Percentiles rank a stretch among this genome's conserved stretches.
These are phyloP conservation scores for Pocillopora meandrina DNA, from an alignment of 92 coral and sea anemone species.

Conservation along the genomic window DNA sequence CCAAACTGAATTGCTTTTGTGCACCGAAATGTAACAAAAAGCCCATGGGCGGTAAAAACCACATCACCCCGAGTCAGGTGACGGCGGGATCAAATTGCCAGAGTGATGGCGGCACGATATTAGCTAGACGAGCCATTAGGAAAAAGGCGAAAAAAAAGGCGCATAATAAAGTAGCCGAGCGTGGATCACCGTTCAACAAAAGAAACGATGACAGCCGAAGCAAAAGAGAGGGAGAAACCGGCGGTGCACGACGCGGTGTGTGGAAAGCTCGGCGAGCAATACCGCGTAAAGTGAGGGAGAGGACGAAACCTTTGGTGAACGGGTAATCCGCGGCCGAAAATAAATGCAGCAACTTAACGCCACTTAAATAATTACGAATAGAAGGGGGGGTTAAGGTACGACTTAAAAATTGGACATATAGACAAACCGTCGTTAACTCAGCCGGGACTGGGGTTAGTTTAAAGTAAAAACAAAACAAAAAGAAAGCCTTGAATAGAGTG, in stretches of 20 bases:
- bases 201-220: not conserved
- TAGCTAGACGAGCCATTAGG: slow-evolving; percentile 4
- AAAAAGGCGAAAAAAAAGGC: slow-evolving; percentile 32
- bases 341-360: slow-evolving; percentile 39
- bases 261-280: not conserved
- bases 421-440: slow-evolving; percentile 21
- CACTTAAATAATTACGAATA: slow-evolving; percentile 36
- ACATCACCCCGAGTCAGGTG: slow-evolving; percentile 32
- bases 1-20: slow-evolving; percentile 20
- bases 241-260: slow-evolving; percentile 30
- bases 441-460: slow-evolving; percentile 20
- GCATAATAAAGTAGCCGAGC: slow-evolving; percentile 19
- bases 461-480: slow-evolving; percentile 35
- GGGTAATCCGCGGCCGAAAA: slow-evolving; percentile 35
- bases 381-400: slow-evolving; percentile 24
- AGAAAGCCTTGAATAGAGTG: slow-evolving; percentile 33
- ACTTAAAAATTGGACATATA: slow-evolving; percentile 39
- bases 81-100: slow-evolving; percentile 30
- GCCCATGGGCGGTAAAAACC: not conserved
- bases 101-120: slow-evolving; percentile 30
- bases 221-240: slow-evolving; percentile 39
- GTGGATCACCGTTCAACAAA: slow-evolving; percentile 20
- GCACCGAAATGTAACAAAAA: not conserved
- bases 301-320: slow-evolving; percentile 23
- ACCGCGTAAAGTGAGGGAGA: slow-evolving; percentile 2